These are phyloP conservation scores for Chironomus riparius DNA, from an alignment of 2,888 invertebrate genomes.

Conservation along the genomic window DNA sequence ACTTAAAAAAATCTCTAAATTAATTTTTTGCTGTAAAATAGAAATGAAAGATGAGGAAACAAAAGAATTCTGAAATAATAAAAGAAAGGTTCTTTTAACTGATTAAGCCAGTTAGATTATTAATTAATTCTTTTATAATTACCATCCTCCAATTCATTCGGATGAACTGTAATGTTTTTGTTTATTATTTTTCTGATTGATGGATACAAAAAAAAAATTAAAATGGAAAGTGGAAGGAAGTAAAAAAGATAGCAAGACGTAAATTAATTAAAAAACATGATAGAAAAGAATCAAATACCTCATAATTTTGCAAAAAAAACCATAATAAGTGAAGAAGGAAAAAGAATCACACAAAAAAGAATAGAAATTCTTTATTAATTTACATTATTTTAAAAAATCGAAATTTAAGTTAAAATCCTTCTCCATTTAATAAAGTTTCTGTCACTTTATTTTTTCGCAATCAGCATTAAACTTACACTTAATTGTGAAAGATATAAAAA, in stretches of 20 bases:
- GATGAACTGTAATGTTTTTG: neutral
- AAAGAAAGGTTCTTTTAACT: neutral
- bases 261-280: slow-evolving; percentile 21
- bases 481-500: slow-evolving; percentile 22
- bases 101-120: neutral
- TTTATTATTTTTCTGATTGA: no score
- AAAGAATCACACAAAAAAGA: neutral
- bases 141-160: neutral
- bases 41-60: neutral
- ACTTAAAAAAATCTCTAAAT: slow-evolving; percentile 21
- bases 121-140: neutral
- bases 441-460: slow-evolving; percentile 18
- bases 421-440: neutral
- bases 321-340: neutral
- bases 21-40: slow-evolving; percentile 21
- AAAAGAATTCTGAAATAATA: neutral
- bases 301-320: slow-evolving; percentile 20
- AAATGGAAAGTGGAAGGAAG: neutral
- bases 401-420: slow-evolving; percentile 5
- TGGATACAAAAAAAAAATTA: neutral
- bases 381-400: neutral
- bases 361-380: neutral
- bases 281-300: slow-evolving; percentile 21
- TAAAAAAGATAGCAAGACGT: slow-evolving; percentile 12
- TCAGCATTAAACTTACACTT: slow-evolving; percentile 24